Evolutionary conservation across 2,888 invertebrate genomes (phyloP).

Genomic region (Pharmacophagus antenor): DNA sequence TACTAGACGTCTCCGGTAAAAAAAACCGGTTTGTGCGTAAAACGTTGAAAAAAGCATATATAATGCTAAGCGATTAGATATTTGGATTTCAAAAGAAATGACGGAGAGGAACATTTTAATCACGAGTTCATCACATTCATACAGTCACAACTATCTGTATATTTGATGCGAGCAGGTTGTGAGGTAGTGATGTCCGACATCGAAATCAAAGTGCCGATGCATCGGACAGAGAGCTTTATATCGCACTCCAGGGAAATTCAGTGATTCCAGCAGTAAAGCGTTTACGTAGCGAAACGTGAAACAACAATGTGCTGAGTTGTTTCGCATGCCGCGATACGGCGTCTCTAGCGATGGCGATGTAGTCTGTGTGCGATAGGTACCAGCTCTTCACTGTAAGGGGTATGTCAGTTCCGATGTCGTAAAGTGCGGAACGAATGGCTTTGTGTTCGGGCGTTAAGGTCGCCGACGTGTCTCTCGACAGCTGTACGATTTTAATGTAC

Average conservation of each 20-base stretch:
- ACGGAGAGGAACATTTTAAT: background rate
- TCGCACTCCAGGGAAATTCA: slow-evolving; percentile 73
- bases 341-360: slow-evolving; percentile 38
- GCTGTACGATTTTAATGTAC: slow-evolving; percentile 56
- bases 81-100: background rate
- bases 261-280: slow-evolving; percentile 63
- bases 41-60: too few relatives aligned
- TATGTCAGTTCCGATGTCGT: slow-evolving; percentile 51
- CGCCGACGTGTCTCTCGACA: slow-evolving; percentile 48
- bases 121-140: background rate
- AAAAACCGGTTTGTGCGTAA: too few relatives aligned
- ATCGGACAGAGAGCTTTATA: slow-evolving; percentile 63
- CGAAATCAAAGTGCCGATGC: slow-evolving; percentile 60
- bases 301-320: slow-evolving; percentile 54
- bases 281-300: slow-evolving; percentile 48
- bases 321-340: slow-evolving; percentile 44
- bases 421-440: slow-evolving; percentile 61
- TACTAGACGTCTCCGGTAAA: too few relatives aligned
- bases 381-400: slow-evolving; percentile 35
- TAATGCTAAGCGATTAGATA: background rate
- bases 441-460: slow-evolving; percentile 46
- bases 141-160: background rate
- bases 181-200: slow-evolving; percentile 43
- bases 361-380: slow-evolving; percentile 38
- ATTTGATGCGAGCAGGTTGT: slow-evolving; percentile 1